Evolutionary conservation across 2,113 vertebrate genomes (phyloP).

Genomic region (Pedionomus torquatus): DNA sequence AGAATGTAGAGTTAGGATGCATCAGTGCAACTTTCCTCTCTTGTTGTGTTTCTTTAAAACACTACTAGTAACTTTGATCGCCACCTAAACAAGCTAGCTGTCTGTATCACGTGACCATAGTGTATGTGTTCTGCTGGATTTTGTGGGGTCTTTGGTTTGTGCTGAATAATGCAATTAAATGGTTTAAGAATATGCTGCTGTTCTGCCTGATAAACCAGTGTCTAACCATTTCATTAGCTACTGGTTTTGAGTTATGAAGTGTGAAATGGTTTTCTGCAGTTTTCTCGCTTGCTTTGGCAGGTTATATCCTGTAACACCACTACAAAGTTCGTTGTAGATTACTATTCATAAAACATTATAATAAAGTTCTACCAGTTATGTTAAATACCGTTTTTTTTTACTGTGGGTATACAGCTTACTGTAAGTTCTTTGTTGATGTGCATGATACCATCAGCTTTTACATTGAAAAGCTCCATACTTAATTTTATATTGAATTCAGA

Average conservation of each 20-base stretch:
- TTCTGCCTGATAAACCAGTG: neutral
- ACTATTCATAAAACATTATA: neutral
- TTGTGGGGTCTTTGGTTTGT: neutral
- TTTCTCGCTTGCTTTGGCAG: neutral
- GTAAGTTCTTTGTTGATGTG: neutral
- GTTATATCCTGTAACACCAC: neutral
- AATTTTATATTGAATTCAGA: neutral
- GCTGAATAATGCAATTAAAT: neutral
- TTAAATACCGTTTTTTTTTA: neutral
- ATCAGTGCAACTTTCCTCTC: neutral
- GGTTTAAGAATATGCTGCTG: neutral
- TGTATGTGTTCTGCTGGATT: neutral
- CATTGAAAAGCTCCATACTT: neutral
- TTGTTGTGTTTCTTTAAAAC: neutral
- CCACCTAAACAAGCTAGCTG: neutral
- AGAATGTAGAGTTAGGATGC: neutral
- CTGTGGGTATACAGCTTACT: neutral
- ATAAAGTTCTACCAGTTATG: neutral
- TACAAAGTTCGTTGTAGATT: neutral
- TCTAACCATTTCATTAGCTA: neutral
- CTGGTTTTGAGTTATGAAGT: neutral
- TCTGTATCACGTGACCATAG: rapidly evolving
- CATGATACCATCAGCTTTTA: neutral
- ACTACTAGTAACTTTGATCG: neutral
- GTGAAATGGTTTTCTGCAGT: neutral